A percentile compares a stretch with the other conserved stretches of the same genome.
Evolutionary conservation across 2,888 invertebrate genomes (phyloP).

Genomic region (Ormyrus thymus): DNA sequence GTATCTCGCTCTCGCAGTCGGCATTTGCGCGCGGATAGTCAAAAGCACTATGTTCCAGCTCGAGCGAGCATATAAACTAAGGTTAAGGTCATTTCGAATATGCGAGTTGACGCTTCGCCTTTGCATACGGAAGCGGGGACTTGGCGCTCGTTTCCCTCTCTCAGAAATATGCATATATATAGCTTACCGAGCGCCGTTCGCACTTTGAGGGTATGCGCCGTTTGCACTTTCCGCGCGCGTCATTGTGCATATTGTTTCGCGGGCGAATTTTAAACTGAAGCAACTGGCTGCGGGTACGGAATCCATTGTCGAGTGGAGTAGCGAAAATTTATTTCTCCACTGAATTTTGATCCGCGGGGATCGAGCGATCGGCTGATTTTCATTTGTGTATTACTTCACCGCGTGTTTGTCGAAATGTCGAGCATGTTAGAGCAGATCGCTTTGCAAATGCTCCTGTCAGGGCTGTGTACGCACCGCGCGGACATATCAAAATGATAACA

Average conservation of each 20-base stretch:
- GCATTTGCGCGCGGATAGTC: slow-evolving; percentile 5
- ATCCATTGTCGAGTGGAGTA: background rate
- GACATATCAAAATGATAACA: too few species aligned
- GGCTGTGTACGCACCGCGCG: too few species aligned
- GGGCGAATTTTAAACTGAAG: too few species aligned
- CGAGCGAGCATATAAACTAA: slow-evolving; percentile 17
- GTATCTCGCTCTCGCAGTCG: too few species aligned
- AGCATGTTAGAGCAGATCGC: slow-evolving; percentile 4
- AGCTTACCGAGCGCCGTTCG: too few species aligned
- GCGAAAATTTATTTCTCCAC: background rate
- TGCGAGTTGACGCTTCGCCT: slow-evolving; percentile 33
- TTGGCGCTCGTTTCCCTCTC: slow-evolving; percentile 2
- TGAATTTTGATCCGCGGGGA: too few species aligned
- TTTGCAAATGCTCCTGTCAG: slow-evolving; percentile 16
- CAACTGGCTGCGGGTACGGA: background rate
- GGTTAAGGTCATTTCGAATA: slow-evolving; percentile 36
- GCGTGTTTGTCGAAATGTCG: slow-evolving; percentile 12
- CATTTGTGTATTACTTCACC: slow-evolving; percentile 12
- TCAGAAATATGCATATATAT: too few species aligned
- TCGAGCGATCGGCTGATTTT: background rate
- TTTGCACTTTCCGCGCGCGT: too few species aligned
- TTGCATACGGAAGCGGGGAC: slow-evolving; percentile 5
- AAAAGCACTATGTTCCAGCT: background rate
- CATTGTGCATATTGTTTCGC: too few species aligned
- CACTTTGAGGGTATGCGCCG: too few species aligned